Evolutionary conservation across 2,888 invertebrate species (phyloP), one percentile per base, ranked within the genome.

Genomic region (Limnephilus auricula): DNA sequence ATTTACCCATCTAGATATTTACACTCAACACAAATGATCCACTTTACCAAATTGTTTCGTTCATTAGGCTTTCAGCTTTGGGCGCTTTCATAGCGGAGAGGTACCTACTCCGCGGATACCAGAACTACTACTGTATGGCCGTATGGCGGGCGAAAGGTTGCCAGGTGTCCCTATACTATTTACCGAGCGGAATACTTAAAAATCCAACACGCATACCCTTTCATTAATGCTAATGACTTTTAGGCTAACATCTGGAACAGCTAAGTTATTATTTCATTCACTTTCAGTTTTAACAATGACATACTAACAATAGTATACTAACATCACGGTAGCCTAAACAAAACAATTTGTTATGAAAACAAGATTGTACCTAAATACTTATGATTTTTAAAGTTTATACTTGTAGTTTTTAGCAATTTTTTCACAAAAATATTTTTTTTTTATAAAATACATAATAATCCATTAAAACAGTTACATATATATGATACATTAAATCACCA

Each of bases 11-110:
- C 92, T 89, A 90, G 92, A 90, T 92, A 91, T 92, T 91, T 91
- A 92, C 91, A 87, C 90, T 91, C 88, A 65, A 90, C 90, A 89
- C 90, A 91, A 90, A 93, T 91, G 92, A 93, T 92, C 93, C 93
- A 93, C 93, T 93, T 93, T 92, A 89, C 91, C 78, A 93, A 93
- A 93, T 92, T 92, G 92, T 93, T 93, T 93, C 91, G 91, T 92
- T 92, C 93, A 88, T 88, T 88, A 88, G 87, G 87, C 87, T 88
- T 78, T 88, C 87, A 88, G 79, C 87, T 88, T 88, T 88, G n/a
- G 79, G 87, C 87, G 79, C 78, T 78, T 37, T 65, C 65, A 65
- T 65, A 25, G 65, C 65, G 25, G 65, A 9, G 6, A 65, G 65
- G 65, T 65, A 65, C 50, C 79, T 79, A 30, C 79, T 31, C 31